Percentiles rank a stretch among this genome's conserved stretches.
Conservation (phyloP, 2,888 invertebrate species). For the Drosophila histrio region DNA sequence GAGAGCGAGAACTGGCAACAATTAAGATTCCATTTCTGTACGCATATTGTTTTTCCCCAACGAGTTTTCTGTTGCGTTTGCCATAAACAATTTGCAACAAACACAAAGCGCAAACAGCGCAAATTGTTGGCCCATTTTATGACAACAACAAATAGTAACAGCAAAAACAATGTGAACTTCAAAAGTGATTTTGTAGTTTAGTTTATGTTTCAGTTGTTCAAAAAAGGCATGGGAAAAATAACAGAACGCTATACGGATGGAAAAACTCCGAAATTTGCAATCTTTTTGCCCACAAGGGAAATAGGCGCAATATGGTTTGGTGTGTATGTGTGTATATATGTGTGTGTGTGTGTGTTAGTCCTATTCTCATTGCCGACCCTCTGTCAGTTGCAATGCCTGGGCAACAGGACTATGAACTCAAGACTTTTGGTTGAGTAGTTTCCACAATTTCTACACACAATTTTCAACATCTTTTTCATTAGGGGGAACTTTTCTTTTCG, state of each 20-base stretch:
- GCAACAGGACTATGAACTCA: constrained; percentile 18
- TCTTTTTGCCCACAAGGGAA: constrained; percentile 4
- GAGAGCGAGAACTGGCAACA: constrained; percentile 27
- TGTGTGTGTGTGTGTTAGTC: neutral
- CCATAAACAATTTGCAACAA: constrained; percentile 61
- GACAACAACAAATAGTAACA: constrained; percentile 22
- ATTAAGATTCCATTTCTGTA: constrained; percentile 47
- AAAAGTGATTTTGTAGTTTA: constrained; percentile 65
- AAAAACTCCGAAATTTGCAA: neutral
- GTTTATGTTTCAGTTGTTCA: constrained; percentile 55
- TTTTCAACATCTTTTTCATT: neutral
- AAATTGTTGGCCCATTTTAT: constrained; percentile 63
- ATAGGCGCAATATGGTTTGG: constrained; percentile 26
- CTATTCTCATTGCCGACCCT: neutral
- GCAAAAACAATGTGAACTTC: constrained; percentile 4
- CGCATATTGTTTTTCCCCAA: constrained; percentile 30
- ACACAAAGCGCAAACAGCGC: constrained; percentile 49
- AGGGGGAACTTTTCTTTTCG: neutral
- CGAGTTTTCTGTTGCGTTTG: constrained; percentile 29
- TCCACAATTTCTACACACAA: constrained; percentile 17
- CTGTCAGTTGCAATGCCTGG: constrained; percentile 6
- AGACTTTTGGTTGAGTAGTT: constrained; percentile 34
- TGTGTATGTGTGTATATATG: neutral
- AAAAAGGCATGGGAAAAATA: neutral
- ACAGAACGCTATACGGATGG: neutral